phyloP scores from a whole-genome alignment of 2,797 vertebrate genomes.

The Martes flavigula region DNA sequence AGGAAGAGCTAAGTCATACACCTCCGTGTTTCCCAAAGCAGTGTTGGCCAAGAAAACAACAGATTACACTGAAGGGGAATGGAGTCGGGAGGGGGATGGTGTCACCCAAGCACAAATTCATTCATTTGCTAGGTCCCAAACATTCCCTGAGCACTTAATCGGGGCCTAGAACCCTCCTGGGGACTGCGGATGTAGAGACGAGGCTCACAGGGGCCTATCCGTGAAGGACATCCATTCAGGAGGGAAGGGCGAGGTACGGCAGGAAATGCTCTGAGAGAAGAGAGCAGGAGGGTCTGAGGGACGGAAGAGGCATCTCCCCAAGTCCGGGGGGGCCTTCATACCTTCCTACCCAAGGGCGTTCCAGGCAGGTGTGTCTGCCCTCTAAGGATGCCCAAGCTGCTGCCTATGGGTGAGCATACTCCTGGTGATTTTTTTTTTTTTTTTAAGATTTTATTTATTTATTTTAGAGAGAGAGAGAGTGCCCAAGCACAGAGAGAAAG shows the following conservation, averaged over 20 bases:
- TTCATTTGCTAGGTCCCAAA: background rate
- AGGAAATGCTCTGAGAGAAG: background rate
- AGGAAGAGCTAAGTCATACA: background rate
- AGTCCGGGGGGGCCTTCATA: background rate
- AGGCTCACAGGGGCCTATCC: background rate
- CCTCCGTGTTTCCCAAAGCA: background rate
- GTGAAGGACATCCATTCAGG: background rate
- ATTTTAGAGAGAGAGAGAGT: background rate
- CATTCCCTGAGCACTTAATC: background rate
- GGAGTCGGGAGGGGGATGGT: background rate
- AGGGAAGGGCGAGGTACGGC: background rate
- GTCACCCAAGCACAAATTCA: background rate
- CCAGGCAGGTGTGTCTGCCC: background rate
- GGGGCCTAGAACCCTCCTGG: background rate
- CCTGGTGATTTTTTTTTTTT: background rate
- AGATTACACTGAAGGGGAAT: accelerated
- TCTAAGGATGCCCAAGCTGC: background rate
- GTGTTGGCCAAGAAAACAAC: background rate
- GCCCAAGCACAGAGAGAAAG: too few species aligned
- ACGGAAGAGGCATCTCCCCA: background rate
- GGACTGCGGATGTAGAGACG: background rate
- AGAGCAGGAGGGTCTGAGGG: background rate
- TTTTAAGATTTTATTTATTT: background rate
- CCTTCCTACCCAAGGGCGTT: background rate
- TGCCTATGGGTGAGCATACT: background rate